Evolutionary conservation across 2,888 invertebrate genomes (phyloP), one percentile per base, ranked within the genome.

Genomic region (Brachynemurus nebulosus): DNA sequence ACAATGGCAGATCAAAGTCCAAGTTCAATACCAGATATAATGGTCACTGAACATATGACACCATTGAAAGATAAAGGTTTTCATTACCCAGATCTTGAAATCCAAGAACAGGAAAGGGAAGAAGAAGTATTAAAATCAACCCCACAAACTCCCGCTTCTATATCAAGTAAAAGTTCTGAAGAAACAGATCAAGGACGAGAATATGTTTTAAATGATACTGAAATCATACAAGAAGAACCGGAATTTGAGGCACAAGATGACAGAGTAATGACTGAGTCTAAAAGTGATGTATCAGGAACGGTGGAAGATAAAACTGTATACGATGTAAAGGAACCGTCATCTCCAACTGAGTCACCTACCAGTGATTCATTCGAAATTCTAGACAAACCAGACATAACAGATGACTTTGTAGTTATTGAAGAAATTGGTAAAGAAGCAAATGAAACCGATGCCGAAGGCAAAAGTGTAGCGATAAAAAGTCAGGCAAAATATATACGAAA

Each of bases 351-450:
- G 52, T 86, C 86, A 0, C 86, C 86, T 0, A 79, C 75, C 8
- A 83, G 81, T 55, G 88, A 88, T 59, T 88, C 88, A 18, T 89
- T 89, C 61, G 89, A 89, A 70, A 74, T 89, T 70, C 69, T 89
- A 1, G 88, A 89, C 54, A 86, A 86, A 57, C 86, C 88, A 1
- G 85, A 85, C 57, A 76, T 88, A 52, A 82, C 85, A 52, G 89
- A 89, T 56, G 88, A 89, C 54, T 88, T 88, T 57, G 85, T 89
- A 1, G 85, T 88, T 0, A 82, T 88, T 49, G 88, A 88, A 65
- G 89, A 89, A 62, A 86, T 89, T 2, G 88, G 83, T 1, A 83
- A 80, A 58, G 88, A 89, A 66, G 88, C 88, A 1, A 76, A 80
- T 53, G 89, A 89, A 64, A 77, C 75, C 45, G 88, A 88, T 55